Evolutionary conservation across 2,888 invertebrate genomes (phyloP).

Genomic region (Drosophila tanythrix): DNA sequence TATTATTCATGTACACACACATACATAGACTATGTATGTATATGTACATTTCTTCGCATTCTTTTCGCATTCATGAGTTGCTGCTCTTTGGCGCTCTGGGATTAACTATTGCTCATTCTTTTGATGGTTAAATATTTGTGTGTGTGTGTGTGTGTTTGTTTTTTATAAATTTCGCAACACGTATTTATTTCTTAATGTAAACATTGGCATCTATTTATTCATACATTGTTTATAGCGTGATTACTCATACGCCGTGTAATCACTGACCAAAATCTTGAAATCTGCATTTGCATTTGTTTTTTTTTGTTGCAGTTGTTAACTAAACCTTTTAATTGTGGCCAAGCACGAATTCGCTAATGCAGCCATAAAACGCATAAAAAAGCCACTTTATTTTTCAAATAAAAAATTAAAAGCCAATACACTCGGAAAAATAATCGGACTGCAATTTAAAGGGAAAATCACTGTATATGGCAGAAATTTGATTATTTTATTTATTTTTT

Average conservation of each 20-base stretch:
- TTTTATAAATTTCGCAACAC: conserved; percentile 5
- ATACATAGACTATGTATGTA: conserved; percentile 12
- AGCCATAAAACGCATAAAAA: background rate
- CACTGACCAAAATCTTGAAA: conserved; percentile 8
- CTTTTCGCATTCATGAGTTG: conserved; percentile 51
- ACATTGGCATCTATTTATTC: background rate
- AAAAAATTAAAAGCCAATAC: background rate
- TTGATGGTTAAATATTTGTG: conserved; percentile 18
- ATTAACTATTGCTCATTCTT: conserved; percentile 59
- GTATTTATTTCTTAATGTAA: conserved; percentile 8
- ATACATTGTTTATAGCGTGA: conserved; percentile 9
- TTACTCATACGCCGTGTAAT: conserved; percentile 45
- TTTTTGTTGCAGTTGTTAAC: background rate
- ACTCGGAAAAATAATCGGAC: background rate
- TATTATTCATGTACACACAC: conserved; percentile 50
- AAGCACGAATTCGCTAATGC: background rate
- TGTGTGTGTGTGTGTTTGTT: background rate
- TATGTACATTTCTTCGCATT: conserved; percentile 45
- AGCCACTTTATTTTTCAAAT: background rate
- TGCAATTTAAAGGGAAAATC: background rate
- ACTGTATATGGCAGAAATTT: background rate
- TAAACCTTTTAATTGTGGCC: background rate
- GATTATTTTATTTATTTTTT: no score
- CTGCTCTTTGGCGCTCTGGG: conserved; percentile 23
- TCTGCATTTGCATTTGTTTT: background rate